These are phyloP conservation scores for Littorina saxatilis DNA, from an alignment of 1,140 invertebrate species.

Conservation along the genomic window DNA sequence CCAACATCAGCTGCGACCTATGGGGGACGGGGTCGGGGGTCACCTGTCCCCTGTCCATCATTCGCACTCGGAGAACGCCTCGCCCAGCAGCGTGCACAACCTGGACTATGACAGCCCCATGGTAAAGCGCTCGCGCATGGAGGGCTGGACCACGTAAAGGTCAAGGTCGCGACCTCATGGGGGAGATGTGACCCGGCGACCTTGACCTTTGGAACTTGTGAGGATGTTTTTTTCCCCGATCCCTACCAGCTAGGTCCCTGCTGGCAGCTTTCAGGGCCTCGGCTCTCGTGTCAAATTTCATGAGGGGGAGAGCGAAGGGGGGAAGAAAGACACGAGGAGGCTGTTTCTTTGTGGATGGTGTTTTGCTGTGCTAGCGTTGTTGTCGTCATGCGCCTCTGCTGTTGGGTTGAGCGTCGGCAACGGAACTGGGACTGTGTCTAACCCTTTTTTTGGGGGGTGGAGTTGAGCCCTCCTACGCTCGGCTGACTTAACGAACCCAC, in stretches of 20 bases:
- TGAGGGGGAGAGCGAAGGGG: background rate
- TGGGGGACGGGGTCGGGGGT: constrained; percentile 39
- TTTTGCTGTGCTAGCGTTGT: no score
- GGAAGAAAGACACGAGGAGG: no score
- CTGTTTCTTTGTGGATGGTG: no score
- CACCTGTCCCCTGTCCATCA: constrained; percentile 57
- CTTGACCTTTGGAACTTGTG: background rate
- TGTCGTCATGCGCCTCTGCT: no score
- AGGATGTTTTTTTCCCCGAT: no score
- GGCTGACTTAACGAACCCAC: no score
- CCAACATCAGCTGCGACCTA: constrained; percentile 40
- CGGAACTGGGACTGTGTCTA: no score
- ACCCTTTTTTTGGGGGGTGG: no score
- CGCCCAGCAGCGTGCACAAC: constrained; percentile 51
- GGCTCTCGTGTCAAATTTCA: background rate
- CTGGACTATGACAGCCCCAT: constrained; percentile 68
- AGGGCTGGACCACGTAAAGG: constrained; percentile 68
- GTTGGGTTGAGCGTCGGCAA: no score
- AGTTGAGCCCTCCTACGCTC: no score
- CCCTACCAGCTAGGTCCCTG: background rate
- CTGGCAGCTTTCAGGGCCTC: background rate
- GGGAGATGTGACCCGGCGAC: background rate
- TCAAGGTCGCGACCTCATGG: background rate
- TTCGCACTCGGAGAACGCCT: constrained; percentile 53
- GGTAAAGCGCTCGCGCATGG: constrained; percentile 67